Evolutionary conservation across 2,888 invertebrate genomes (phyloP), one percentile per base, ranked within the genome.

Genomic region (Macrostomum cliftonense): DNA sequence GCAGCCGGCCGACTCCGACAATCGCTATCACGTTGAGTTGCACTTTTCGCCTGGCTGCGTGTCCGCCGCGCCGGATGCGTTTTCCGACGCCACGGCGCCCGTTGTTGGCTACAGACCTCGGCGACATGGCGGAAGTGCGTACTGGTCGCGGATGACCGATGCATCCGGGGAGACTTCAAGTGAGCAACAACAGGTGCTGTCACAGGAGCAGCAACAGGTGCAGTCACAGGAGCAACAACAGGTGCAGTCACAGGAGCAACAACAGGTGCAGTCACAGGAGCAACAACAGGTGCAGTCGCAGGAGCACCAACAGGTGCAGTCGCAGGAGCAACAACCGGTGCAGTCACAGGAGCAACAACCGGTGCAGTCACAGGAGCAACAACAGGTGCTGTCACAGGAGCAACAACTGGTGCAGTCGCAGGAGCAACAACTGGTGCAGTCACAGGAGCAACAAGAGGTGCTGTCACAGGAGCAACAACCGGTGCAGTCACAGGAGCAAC

Each of bases 1-100:
- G 28, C 9, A 71, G 67, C 68, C 71, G 49, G 83, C 82, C 0
- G 78, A 77, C 47, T 87, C 87, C 13, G 72, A 71, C 46, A 72
- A 74, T 43, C 58, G 93, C 57, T 97, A 95, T 69, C 97, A 97
- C 69, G 87, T 99, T 46, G 97, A 97, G 72, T 74, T 97, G 12
- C 95, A 97, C 74, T 99, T 97, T 71, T 95, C 93, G 71, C 95
- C 97, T 0, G 97, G 97, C 28, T 28, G 28, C 9, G 28, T 28
- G 28, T 4, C 28, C 4, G 28, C 28, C 5, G 9, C 28, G 4
- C 28, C 28, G 4, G 28, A 28, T 4, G 28, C 4, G 4, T 28
- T 4, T 28, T 28, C 28, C 4, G 28, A 4, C 9, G 28, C 28
- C 28, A 28, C 28, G 4, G 28, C 28, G 4, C 28, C 28, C 4